A percentile compares a stretch with the other conserved stretches of the same genome.
Conservation (phyloP, 1,140 invertebrate genomes). For the Tetramorium parvispinum region DNA sequence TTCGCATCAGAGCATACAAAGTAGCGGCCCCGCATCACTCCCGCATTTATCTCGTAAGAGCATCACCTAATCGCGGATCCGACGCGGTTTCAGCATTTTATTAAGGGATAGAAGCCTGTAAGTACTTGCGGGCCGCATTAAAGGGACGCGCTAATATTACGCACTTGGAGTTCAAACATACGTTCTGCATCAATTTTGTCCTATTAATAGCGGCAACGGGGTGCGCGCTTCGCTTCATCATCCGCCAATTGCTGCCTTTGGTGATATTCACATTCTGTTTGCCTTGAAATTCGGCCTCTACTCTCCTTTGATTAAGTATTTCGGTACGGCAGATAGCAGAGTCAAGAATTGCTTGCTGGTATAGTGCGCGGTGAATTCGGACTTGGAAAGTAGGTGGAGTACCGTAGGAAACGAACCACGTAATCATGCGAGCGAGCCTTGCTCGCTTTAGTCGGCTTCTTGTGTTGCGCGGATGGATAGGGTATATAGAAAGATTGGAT, state of each 20-base stretch:
- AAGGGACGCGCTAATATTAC: slow-evolving; percentile 33
- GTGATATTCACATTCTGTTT: slow-evolving; percentile 22
- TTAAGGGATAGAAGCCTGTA: background rate
- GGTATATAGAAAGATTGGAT: slow-evolving; percentile 58
- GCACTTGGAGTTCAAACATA: background rate
- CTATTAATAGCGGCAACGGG: slow-evolving; percentile 4
- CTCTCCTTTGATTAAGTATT: slow-evolving; percentile 71
- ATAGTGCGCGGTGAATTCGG: slow-evolving; percentile 46
- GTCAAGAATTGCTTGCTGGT: slow-evolving; percentile 57
- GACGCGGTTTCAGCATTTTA: background rate
- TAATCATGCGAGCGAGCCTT: slow-evolving; percentile 18
- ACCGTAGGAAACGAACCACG: slow-evolving; percentile 24
- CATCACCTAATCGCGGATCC: slow-evolving; percentile 3
- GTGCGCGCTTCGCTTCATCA: slow-evolving; percentile 32
- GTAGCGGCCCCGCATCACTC: background rate
- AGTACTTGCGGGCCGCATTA: background rate
- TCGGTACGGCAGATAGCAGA: background rate
- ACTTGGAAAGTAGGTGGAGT: slow-evolving; percentile 22
- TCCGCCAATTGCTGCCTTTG: slow-evolving; percentile 1
- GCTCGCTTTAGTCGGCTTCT: slow-evolving; percentile 37
- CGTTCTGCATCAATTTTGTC: background rate
- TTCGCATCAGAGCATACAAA: slow-evolving; percentile 43
- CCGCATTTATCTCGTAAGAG: slow-evolving; percentile 2
- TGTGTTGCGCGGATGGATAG: slow-evolving; percentile 13
- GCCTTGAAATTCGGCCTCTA: background rate